Percentiles rank a stretch among this genome's conserved stretches.
These are phyloP conservation scores for Hippocampus abdominalis DNA, from an alignment of 2,113 vertebrate species.

Conservation along the genomic window DNA sequence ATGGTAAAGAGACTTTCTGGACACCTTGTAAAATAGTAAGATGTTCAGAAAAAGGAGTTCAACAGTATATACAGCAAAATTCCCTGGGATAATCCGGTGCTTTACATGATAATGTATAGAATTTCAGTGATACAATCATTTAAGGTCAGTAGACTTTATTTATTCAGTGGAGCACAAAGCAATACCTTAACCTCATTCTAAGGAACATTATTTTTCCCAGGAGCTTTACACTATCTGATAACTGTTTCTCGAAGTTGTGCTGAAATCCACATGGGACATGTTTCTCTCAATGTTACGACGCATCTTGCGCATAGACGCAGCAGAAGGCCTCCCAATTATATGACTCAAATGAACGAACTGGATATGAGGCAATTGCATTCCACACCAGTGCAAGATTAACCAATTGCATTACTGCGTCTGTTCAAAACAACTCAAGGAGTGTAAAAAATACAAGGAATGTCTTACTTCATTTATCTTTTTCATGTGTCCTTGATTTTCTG, in stretches of 20 bases:
- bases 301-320: neutral
- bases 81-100: conserved; percentile 22
- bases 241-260: conserved; percentile 14
- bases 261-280: conserved; percentile 16
- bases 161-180: conserved; percentile 4
- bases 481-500: no score
- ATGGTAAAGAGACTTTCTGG: no score
- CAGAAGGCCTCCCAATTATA: conserved; percentile 28
- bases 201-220: neutral
- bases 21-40: no score
- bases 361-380: conserved; percentile 36
- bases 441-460: conserved; percentile 1
- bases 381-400: conserved; percentile 26
- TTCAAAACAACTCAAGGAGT: conserved; percentile 18
- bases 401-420: conserved; percentile 26
- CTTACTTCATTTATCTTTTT: neutral
- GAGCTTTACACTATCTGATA: conserved; percentile 12
- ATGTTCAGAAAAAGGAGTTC: neutral
- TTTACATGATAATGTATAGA: conserved; percentile 11
- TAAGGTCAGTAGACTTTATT: conserved; percentile 19
- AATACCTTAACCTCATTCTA: neutral
- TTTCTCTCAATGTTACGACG: conserved; percentile 12
- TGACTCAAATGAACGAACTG: conserved; percentile 12
- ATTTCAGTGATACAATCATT: conserved; percentile 10
- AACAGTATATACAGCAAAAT: conserved; percentile 10